Conservation (phyloP, 2,888 invertebrate genomes). For the Heliconius erato region DNA sequence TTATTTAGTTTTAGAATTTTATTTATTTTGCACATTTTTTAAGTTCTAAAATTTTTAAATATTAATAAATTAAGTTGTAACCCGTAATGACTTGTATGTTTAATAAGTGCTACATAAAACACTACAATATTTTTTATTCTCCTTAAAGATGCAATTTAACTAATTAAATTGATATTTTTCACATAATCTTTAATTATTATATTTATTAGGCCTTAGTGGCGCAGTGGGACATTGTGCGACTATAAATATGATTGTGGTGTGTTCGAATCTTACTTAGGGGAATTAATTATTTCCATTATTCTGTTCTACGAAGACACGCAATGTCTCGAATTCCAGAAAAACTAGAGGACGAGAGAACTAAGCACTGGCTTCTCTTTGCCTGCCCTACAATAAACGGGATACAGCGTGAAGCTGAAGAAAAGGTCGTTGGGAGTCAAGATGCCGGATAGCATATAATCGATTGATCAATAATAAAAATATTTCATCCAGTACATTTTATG, state of each 20-base stretch:
- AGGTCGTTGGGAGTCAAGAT: too few species aligned
- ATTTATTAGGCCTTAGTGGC: too few species aligned
- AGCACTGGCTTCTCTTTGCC: too few species aligned
- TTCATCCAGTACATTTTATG: slow-evolving; percentile 3
- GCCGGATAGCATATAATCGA: neutral
- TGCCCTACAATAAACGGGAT: neutral
- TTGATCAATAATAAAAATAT: slow-evolving; percentile 11
- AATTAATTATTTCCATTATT: neutral
- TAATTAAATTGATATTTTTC: too few species aligned
- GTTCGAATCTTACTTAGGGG: neutral
- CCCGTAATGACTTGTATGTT: too few species aligned
- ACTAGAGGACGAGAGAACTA: too few species aligned
- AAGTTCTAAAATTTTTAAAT: neutral
- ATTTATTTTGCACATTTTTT: neutral
- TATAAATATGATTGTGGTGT: neutral
- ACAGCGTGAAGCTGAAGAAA: neutral
- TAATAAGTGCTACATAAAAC: too few species aligned
- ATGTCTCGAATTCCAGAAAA: neutral
- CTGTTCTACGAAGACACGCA: neutral
- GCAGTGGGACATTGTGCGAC: too few species aligned
- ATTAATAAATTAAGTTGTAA: neutral
- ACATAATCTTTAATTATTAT: too few species aligned
- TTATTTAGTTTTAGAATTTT: too few species aligned
- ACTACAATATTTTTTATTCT: too few species aligned
- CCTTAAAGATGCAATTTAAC: too few species aligned